Evolutionary conservation across 2,888 invertebrate species (phyloP), one percentile per base, ranked within the genome.

Genomic region (Rhingia rostrata): DNA sequence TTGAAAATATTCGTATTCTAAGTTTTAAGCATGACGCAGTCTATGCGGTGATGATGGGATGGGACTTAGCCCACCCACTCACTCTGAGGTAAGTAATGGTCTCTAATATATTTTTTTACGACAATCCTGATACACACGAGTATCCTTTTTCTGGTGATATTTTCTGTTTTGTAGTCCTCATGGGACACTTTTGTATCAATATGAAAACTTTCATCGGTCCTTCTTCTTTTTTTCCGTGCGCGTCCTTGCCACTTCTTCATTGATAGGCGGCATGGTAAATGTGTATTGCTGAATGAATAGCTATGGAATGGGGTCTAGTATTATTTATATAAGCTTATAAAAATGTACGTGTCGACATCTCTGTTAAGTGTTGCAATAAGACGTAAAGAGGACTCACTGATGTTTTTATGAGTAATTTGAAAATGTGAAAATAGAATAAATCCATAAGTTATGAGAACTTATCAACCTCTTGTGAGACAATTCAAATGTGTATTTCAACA

Each of bases 101-200:
- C 41, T 35, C 41, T 41, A 64, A 64, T 66, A 75, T 60, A n/a
- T 22, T 54, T 43, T 60, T 72, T 53, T 53, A 73, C 63, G 32
- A 35, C 45, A 63, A 22, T 22, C 22, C 22, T 37, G n/a, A 45
- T 45, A 49, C 6, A 35, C 22, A 22, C 22, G 10, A 12, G 43
- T 61, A 43, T 35, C 35, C 33, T 51, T 72, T 39, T 12, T 33
- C 30, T 30, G 9, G 60, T 22, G 32, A 51, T 33, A 22, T 22
- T 22, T 22, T 22, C 22, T 22, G 22, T 54, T 64, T 30, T 47
- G 58, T 63, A 6, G 74, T 66, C 66, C 66, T 60, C 66, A 22
- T 30, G 66, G 74, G 66, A 66, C 74, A 66, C 58, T 66, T 58
- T 58, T 51, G 43, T 66, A 58, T 75, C 66, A 75, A 75, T 75